These are phyloP conservation scores for Cephus runcator DNA, from an alignment of 2,888 invertebrate genomes.

Conservation along the genomic window DNA sequence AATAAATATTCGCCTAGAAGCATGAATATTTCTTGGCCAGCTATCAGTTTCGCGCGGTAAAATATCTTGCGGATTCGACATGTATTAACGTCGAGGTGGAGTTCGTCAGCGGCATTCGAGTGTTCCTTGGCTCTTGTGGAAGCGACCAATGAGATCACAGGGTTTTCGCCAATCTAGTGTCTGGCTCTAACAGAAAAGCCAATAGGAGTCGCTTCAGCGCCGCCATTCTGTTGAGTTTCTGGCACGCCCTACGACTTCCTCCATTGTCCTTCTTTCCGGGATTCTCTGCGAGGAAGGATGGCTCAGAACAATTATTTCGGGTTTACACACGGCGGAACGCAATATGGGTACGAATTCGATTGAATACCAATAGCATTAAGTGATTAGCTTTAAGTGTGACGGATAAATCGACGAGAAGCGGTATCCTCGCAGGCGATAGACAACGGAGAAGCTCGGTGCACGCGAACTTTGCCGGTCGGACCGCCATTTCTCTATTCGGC, in stretches of 20 bases:
- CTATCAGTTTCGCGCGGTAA: slow-evolving; percentile 31
- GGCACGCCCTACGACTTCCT: slow-evolving; percentile 62
- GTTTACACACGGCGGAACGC: slow-evolving; percentile 93
- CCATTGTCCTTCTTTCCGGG: slow-evolving; percentile 63
- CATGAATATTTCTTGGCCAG: slow-evolving; percentile 24
- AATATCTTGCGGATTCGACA: slow-evolving; percentile 22
- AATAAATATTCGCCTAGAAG: slow-evolving; percentile 27
- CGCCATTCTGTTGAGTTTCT: slow-evolving; percentile 49
- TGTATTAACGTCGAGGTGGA: slow-evolving; percentile 38
- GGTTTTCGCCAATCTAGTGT: slow-evolving; percentile 37
- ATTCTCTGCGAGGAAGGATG: slow-evolving; percentile 69
- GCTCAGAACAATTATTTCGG: slow-evolving; percentile 96
- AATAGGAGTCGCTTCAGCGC: slow-evolving; percentile 40
- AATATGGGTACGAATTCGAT: slow-evolving; percentile 80
- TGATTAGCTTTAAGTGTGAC: slow-evolving; percentile 42
- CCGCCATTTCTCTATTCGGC: slow-evolving; percentile 51
- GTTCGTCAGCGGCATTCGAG: slow-evolving; percentile 29
- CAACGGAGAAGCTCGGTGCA: slow-evolving; percentile 37
- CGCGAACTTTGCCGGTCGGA: slow-evolving; percentile 52
- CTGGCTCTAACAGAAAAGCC: slow-evolving; percentile 37
- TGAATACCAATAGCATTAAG: slow-evolving; percentile 43
- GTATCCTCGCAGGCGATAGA: slow-evolving; percentile 28
- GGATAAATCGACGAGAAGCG: slow-evolving; percentile 25
- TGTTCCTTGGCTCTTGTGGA: slow-evolving; percentile 33
- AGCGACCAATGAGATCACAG: slow-evolving; percentile 44